These are phyloP conservation scores for Felis catus DNA, from an alignment of 2,113 vertebrate species.

Conservation along the genomic window DNA sequence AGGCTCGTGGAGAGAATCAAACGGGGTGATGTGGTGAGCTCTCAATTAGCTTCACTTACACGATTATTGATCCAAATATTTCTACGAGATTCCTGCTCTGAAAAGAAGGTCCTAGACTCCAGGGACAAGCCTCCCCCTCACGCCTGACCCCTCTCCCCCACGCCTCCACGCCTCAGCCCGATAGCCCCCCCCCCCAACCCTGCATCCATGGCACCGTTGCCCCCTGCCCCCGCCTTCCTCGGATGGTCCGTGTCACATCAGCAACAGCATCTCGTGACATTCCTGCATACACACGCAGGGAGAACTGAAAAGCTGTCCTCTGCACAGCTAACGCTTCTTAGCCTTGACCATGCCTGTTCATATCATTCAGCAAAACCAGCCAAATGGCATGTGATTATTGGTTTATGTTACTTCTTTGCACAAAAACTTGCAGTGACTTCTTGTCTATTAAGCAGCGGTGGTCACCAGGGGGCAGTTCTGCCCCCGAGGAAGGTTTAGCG, in stretches of 20 bases:
- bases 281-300: background rate
- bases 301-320: background rate
- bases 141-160: background rate
- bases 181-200: rapidly evolving
- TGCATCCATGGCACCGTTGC: background rate
- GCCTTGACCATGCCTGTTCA: too few species aligned
- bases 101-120: background rate
- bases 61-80: background rate
- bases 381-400: background rate
- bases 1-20: background rate
- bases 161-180: background rate
- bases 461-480: background rate
- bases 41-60: too few species aligned
- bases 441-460: background rate
- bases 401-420: background rate
- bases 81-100: background rate
- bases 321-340: background rate
- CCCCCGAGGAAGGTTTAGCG: background rate
- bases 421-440: background rate
- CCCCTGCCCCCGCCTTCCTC: background rate
- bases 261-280: rapidly evolving
- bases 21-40: background rate
- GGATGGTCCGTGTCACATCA: rapidly evolving
- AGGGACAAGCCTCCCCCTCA: background rate
- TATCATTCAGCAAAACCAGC: background rate